A percentile compares a stretch with the other conserved stretches of the same genome.
Conservation (phyloP, 2,113 vertebrate species). For the Todiramphus saurophagus region DNA sequence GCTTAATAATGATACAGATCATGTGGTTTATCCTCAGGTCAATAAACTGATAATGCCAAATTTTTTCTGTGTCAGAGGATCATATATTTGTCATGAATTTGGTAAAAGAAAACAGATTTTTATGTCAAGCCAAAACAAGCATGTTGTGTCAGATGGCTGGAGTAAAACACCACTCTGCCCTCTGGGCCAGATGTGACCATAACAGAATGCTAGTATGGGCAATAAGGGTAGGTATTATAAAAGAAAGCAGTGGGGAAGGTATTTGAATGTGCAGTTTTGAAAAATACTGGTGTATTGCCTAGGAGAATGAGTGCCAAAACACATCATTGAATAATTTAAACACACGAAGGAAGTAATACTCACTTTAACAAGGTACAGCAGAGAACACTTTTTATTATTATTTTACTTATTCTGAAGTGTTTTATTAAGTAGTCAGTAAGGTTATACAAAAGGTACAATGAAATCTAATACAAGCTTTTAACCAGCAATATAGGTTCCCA, state of each 20-base stretch:
- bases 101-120: neutral
- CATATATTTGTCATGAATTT: neutral
- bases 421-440: constrained; percentile 14
- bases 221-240: neutral
- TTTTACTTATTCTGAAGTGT: neutral
- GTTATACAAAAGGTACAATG: neutral
- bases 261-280: neutral
- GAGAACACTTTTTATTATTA: neutral
- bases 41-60: neutral
- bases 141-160: neutral
- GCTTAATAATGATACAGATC: neutral
- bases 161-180: neutral
- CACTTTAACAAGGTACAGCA: neutral
- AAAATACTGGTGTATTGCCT: neutral
- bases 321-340: neutral
- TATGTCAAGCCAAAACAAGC: neutral
- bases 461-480: neutral
- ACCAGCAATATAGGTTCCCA: neutral
- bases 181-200: neutral
- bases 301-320: neutral
- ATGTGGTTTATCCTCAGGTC: neutral
- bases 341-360: neutral
- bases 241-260: neutral
- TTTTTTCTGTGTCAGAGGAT: neutral
- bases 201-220: neutral